A percentile compares a stretch with the other conserved stretches of the same genome.
phyloP scores from a whole-genome alignment of 37 sponge, comb jelly and placozoan genomes.

The Crambe crambe region DNA sequence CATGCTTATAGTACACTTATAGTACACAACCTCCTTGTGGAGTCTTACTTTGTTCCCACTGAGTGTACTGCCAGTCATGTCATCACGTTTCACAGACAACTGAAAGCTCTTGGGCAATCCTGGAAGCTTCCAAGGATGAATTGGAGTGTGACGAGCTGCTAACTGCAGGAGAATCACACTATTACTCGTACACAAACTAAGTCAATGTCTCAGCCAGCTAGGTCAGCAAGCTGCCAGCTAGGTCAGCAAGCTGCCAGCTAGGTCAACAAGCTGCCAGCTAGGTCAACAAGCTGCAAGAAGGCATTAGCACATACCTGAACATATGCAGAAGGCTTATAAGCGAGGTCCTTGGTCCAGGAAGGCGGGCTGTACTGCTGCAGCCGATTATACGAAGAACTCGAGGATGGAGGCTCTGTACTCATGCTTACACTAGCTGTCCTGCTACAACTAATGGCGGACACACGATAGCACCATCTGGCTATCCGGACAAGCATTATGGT shows the following conservation, averaged over 20 bases:
- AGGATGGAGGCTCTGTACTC: background rate
- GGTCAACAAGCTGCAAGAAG: background rate
- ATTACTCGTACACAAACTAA: background rate
- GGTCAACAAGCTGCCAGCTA: background rate
- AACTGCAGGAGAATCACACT: conserved; percentile 34
- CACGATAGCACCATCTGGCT: too few species aligned
- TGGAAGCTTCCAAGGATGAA: conserved; percentile 72
- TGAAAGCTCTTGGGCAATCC: conserved; percentile 58
- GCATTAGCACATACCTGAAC: conserved; percentile 18
- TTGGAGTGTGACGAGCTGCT: conserved; percentile 64
- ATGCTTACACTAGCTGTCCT: background rate
- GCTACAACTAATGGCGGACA: too few species aligned
- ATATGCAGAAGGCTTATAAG: conserved; percentile 8
- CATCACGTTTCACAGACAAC: conserved; percentile 75
- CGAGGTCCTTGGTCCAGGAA: conserved; percentile 30
- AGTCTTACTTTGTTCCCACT: conserved; percentile 78
- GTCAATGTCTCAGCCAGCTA: background rate
- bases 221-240: background rate
- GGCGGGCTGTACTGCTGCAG: conserved; percentile 32
- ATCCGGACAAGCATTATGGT: too few species aligned
- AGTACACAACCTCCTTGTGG: background rate
- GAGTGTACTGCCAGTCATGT: conserved; percentile 73
- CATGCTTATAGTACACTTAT: too few species aligned
- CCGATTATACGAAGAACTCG: conserved; percentile 3
- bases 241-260: background rate